Percentiles rank a stretch among this genome's conserved stretches.
Conservation (phyloP, 2,797 vertebrate species). For the Sus cebifrons region DNA sequence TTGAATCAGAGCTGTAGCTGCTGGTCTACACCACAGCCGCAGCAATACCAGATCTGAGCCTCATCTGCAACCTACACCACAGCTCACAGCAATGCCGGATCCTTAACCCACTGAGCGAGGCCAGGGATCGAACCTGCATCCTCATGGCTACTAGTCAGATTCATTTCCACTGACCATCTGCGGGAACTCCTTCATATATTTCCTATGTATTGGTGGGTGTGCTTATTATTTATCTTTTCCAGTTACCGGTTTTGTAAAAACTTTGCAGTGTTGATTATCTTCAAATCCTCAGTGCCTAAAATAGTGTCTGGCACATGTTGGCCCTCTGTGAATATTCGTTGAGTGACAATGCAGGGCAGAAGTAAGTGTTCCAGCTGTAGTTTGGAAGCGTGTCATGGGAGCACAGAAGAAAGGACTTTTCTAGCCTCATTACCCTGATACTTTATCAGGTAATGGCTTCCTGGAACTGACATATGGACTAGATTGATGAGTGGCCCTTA, state of each 20-base stretch:
- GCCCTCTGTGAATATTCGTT: not conserved
- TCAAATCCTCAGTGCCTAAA: not conserved
- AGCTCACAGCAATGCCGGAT: no score
- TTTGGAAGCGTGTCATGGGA: not conserved
- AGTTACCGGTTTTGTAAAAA: not conserved
- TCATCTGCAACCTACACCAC: no score
- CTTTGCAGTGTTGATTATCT: not conserved
- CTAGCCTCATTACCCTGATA: not conserved
- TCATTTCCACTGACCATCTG: no score
- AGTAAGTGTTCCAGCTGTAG: not conserved
- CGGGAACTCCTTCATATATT: not conserved
- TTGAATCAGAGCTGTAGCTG: no score
- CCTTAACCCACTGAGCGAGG: no score
- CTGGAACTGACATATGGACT: not conserved
- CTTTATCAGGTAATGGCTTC: conserved; percentile 1
- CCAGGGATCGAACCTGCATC: no score
- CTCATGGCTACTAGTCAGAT: no score
- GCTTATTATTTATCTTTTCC: conserved; percentile 5
- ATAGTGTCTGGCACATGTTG: not conserved
- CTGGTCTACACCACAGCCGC: no score
- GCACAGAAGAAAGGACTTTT: not conserved
- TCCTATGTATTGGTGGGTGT: not conserved
- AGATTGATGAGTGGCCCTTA: not conserved
- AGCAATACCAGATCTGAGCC: no score
- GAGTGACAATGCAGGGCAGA: not conserved